Percentiles rank a stretch among this genome's conserved stretches.
These are phyloP conservation scores for Sepioteuthis lessoniana DNA, from an alignment of 2,888 invertebrate genomes.

Conservation along the genomic window DNA sequence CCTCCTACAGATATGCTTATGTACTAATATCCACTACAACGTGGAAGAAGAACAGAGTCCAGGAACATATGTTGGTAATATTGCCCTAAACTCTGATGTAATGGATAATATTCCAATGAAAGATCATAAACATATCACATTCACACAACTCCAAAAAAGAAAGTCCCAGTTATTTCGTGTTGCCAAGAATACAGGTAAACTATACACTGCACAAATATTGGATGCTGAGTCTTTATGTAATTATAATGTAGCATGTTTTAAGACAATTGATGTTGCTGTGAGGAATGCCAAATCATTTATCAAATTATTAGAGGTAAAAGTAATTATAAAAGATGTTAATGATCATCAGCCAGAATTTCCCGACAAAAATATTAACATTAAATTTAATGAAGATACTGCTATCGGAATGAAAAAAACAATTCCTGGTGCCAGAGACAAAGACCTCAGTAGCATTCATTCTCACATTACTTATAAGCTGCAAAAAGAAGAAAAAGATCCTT, in stretches of 20 bases:
- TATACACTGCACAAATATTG: too few relatives aligned
- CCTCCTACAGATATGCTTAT: background rate
- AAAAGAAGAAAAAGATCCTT: background rate
- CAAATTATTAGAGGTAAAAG: background rate
- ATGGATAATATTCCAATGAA: background rate
- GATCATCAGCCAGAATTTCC: slow-evolving; percentile 51
- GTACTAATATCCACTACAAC: background rate
- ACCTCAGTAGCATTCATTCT: background rate
- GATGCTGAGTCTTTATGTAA: too few relatives aligned
- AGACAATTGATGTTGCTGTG: too few relatives aligned
- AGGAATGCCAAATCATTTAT: slow-evolving; percentile 36
- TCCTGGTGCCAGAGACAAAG: slow-evolving; percentile 35
- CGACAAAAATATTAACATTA: background rate
- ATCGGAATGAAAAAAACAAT: slow-evolving; percentile 37
- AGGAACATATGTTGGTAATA: background rate
- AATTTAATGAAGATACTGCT: slow-evolving; percentile 50
- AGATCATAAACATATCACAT: background rate
- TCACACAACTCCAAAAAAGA: slow-evolving; percentile 1
- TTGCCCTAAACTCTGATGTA: background rate
- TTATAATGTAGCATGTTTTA: too few relatives aligned
- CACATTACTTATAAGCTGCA: background rate
- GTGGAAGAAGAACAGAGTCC: slow-evolving; percentile 6
- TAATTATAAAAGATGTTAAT: slow-evolving; percentile 51
- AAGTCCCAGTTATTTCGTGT: background rate
- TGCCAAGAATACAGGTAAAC: slow-evolving; percentile 15